Evolutionary conservation across 2,888 invertebrate genomes (phyloP).

Genomic region (Scelioninae gen. 1): DNA sequence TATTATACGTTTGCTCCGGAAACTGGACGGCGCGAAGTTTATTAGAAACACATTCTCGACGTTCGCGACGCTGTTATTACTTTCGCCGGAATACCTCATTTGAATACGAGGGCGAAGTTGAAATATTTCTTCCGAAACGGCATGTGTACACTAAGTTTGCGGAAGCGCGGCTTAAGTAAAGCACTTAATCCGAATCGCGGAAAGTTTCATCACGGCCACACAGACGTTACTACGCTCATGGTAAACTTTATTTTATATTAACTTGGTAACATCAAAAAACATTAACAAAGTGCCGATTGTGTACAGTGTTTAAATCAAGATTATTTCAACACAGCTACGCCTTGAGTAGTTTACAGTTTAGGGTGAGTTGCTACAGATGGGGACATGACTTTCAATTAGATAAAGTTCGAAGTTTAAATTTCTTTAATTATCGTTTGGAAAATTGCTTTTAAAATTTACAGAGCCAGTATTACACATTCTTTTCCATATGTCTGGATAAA

Average conservation of each 20-base stretch:
- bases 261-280: constrained; percentile 55
- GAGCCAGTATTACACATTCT: too few relatives aligned
- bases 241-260: constrained; percentile 63
- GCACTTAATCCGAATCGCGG: constrained; percentile 69
- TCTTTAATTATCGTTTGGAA: constrained; percentile 24
- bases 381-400: neutral
- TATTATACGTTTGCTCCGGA: constrained; percentile 6
- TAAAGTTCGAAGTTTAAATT: neutral
- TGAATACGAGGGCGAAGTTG: constrained; percentile 67
- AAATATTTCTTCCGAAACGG: constrained; percentile 70
- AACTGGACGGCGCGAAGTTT: constrained; percentile 53
- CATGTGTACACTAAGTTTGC: constrained; percentile 71
- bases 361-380: neutral
- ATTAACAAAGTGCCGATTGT: constrained; percentile 56
- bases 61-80: constrained; percentile 64
- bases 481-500: too few relatives aligned
- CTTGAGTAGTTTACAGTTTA: constrained; percentile 34
- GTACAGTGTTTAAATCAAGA: constrained; percentile 44
- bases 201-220: constrained; percentile 55
- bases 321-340: constrained; percentile 35
- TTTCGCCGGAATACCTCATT: constrained; percentile 63
- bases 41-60: constrained; percentile 68
- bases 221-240: constrained; percentile 36
- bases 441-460: neutral
- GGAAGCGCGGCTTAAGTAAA: constrained; percentile 66